These are phyloP conservation scores for Halocynthia roretzi DNA, from an alignment of 23 tunicate species.

Conservation along the genomic window DNA sequence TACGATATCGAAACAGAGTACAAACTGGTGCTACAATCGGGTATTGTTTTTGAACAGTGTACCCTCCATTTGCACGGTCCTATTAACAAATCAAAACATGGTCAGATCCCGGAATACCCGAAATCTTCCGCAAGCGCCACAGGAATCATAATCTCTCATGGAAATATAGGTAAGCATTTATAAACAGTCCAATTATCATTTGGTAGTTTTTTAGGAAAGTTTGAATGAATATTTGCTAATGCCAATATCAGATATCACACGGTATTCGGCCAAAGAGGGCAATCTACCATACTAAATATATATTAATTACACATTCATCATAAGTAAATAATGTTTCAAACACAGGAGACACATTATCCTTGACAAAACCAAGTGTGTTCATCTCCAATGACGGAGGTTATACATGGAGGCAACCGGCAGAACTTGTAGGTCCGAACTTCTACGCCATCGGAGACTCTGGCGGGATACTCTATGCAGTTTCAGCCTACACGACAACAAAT, in stretches of 20 bases:
- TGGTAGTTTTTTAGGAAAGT: neutral
- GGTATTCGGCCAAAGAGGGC: neutral
- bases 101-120: conserved; percentile 43
- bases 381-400: conserved; percentile 89
- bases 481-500: conserved; percentile 20
- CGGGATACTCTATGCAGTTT: conserved; percentile 64
- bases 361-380: conserved; percentile 72
- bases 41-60: conserved; percentile 51
- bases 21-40: neutral
- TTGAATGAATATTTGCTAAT: neutral
- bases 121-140: conserved; percentile 61
- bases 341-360: conserved; percentile 75
- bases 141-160: conserved; percentile 94
- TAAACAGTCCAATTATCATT: neutral
- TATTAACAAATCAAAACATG: conserved; percentile 68
- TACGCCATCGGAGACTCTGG: conserved; percentile 95
- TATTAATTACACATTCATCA: too few relatives aligned
- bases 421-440: conserved; percentile 77
- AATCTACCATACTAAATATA: too few relatives aligned
- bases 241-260: neutral
- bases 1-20: neutral
- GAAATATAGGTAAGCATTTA: conserved; percentile 67
- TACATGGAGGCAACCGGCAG: conserved; percentile 69
- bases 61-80: conserved; percentile 79
- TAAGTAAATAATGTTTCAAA: neutral